Base-by-base conservation (phyloP, 2,888 invertebrate genomes). In the Himalopsyche anomala region DNA sequence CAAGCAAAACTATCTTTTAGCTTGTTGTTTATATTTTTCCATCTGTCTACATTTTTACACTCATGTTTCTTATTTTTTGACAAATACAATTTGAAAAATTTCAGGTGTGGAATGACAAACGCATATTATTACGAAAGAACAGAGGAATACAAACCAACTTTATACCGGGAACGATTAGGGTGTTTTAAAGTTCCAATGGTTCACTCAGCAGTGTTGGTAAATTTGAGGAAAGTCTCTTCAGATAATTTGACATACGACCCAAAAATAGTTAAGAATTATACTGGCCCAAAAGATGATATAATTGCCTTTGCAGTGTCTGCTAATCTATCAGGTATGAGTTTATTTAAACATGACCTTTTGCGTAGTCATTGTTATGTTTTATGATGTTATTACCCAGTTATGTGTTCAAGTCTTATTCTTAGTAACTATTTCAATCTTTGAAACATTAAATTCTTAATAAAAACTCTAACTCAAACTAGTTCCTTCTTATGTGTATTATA, bases 111-210 rank as follows among this genome's bases (percentile, higher is more conserved):
- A 5, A 98, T 99, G 97, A 95, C 96, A 0, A 93, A 95, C 0
- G 94, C 96, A 87, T 98, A 96, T 90, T 97, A 98, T 91, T 98
- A 98, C 90, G 91, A 94, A 89, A 94, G 98, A 89, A 97, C 98
- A 0, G 96, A 97, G 6, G 95, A 96, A 80, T 99, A 99, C 90
- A 95, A 96, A 89, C 95, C 95, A 2, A 97, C 99, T 82, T 92
- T 97, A 79, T 94, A 95, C 88, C 92, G 95, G 17, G 93, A 95
- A 86, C 94, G 94, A 84, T 90, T 91, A 0, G 98, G 98, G 0
- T 96, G 97, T 90, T 97, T 96, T 90, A 90, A 92, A 5, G 99
- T 99, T 0, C 98, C 98, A 0, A 97, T 99, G 98, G 95, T 99
- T 3, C 98, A 98, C 90, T 96, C 97, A 0, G 96, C 97, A 6